Evolutionary conservation across 2,113 vertebrate genomes (phyloP).

Genomic region (Charadrius vociferus): DNA sequence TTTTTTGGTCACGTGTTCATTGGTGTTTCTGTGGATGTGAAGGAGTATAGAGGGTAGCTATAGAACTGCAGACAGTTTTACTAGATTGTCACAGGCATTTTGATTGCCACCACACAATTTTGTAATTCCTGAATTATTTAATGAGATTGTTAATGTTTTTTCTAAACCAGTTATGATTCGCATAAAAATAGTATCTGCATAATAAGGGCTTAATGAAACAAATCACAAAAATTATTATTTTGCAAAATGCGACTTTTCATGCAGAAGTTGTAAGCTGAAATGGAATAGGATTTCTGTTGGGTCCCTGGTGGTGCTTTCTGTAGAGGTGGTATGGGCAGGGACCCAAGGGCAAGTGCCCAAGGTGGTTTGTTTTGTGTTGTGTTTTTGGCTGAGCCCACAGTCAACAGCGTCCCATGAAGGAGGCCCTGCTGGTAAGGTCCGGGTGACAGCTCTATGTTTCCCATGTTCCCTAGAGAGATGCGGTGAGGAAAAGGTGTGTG

Average conservation of each 20-base stretch:
- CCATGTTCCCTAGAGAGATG: background rate
- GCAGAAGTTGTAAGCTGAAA: background rate
- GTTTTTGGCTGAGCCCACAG: background rate
- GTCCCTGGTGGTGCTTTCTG: background rate
- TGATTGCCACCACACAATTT: background rate
- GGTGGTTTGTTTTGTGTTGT: background rate
- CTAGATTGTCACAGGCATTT: background rate
- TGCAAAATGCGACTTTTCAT: background rate
- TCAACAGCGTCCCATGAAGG: too few species aligned
- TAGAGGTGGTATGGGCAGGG: background rate
- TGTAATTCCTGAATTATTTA: background rate
- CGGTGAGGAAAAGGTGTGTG: background rate
- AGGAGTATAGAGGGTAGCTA: background rate
- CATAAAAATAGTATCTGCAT: background rate
- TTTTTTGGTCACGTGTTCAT: background rate
- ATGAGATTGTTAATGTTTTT: background rate
- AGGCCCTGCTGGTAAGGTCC: accelerated
- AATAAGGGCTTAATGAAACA: background rate
- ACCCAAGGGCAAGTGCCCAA: background rate
- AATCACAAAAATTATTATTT: background rate
- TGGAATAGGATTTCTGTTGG: background rate
- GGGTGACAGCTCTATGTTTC: background rate
- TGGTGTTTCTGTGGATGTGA: background rate
- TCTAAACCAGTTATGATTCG: accelerated
- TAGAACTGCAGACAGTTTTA: background rate